These are phyloP conservation scores for Drosophila hydei DNA, from an alignment of 1,140 invertebrate genomes.

Conservation along the genomic window DNA sequence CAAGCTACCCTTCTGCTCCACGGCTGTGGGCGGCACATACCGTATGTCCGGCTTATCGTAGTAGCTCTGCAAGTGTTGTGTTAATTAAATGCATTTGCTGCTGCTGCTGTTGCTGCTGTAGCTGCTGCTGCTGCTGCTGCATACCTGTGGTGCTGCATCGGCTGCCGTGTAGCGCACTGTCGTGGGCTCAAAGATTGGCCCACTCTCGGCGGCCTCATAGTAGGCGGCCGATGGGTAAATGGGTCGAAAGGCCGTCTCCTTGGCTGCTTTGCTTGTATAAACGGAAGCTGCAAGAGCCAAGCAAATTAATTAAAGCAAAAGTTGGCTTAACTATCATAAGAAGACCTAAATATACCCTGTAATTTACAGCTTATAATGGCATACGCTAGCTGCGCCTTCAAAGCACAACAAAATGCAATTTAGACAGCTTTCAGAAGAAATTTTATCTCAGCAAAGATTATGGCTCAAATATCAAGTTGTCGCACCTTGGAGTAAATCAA, in stretches of 20 bases:
- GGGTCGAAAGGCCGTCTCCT: constrained; percentile 51
- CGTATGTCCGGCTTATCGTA: constrained; percentile 60
- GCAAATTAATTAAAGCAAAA: neutral
- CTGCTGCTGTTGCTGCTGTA: neutral
- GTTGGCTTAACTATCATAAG: too few species aligned
- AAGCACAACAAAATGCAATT: too few species aligned
- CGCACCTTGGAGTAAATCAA: too few species aligned
- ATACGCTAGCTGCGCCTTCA: too few species aligned
- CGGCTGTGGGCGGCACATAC: constrained; percentile 22
- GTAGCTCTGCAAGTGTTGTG: constrained; percentile 38
- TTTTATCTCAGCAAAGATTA: too few species aligned
- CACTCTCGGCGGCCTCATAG: constrained; percentile 41
- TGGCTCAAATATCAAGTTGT: too few species aligned
- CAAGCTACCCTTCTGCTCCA: constrained; percentile 19
- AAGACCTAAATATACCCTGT: too few species aligned
- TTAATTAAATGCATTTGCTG: constrained; percentile 47
- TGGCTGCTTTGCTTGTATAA: constrained; percentile 41
- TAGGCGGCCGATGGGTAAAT: constrained; percentile 42
- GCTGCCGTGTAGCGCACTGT: constrained; percentile 67
- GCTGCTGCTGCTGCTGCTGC: neutral
- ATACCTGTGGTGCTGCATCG: constrained; percentile 61
- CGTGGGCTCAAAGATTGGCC: constrained; percentile 60
- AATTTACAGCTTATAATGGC: too few species aligned
- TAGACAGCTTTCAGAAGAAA: too few species aligned
- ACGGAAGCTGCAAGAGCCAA: constrained; percentile 24